Base-by-base conservation (phyloP, 2,888 invertebrate genomes). In the Metallyticus violacea region DNA sequence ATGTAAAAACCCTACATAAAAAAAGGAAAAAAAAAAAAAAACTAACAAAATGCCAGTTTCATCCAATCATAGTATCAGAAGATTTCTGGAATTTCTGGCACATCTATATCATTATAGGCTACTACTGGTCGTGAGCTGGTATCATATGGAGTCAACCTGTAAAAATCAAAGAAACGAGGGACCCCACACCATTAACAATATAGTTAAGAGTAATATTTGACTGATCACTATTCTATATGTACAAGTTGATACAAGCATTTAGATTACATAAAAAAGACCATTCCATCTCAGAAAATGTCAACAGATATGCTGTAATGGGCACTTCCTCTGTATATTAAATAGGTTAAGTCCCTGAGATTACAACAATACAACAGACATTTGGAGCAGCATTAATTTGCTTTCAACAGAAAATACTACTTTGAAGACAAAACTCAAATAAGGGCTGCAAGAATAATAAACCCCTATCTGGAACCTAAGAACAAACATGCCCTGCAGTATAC, bases 41-140 rank as follows among this genome's bases (percentile, higher is more conserved):
- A 6, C 22, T 79, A 28, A 28, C 26, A 7, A 78, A 25, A 78
- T 9, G 25, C 1, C 6, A 2, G 6, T 28, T 22, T 22, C 15
- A 29, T 40, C 30, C 22, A 79, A 29, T 79, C 25, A 28, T 29
- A 85, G 0, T 86, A 77, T 82, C 78, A 86, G 86, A 86, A 83
- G 82, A 86, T 77, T 62, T 86, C 93, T 79, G 90, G 90, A 87
- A 93, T 93, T 87, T 92, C 93, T 9, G 93, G 93, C 28, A 93
- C 93, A 90, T 94, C 94, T 89, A 94, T 90, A 89, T 94, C 94
- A 87, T 93, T 91, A 91, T 94, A 94, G 88, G 92, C 93, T 86
- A 93, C 91, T 87, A 93, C 91, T 76, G 77, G 83, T 88, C 92
- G 91, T 80, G 93, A 76, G 77, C 85, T 77, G 77, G 84, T 27